A percentile compares a stretch with the other conserved stretches of the same genome.
These are phyloP conservation scores for Ibidorhyncha struthersii DNA, from an alignment of 2,113 vertebrate genomes.

Conservation along the genomic window DNA sequence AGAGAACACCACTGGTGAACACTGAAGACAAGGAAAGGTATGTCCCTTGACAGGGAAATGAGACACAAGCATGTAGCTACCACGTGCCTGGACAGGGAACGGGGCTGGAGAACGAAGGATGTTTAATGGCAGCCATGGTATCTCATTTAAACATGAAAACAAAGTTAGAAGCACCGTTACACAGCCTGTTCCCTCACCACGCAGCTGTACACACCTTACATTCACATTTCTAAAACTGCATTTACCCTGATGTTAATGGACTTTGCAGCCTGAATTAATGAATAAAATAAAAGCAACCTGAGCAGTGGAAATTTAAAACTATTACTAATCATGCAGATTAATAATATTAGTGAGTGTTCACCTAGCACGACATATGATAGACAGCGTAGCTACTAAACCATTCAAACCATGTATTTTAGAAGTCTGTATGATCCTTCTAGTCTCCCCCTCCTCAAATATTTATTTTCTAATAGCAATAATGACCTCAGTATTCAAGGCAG, in stretches of 20 bases:
- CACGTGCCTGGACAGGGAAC: not conserved
- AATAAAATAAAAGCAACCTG: not conserved
- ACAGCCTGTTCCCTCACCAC: not conserved
- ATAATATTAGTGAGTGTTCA: not conserved
- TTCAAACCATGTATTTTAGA: not conserved
- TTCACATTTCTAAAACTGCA: not conserved
- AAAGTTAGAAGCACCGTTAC: not conserved
- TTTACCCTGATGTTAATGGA: not conserved
- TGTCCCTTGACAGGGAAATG: not conserved
- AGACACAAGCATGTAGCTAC: not conserved
- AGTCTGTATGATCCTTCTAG: not conserved
- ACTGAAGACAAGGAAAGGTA: not conserved
- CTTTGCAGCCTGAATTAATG: not conserved
- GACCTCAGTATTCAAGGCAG: slow-evolving; percentile 41
- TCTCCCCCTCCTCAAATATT: slow-evolving; percentile 51
- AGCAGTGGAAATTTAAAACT: not conserved
- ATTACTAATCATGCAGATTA: not conserved
- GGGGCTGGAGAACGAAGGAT: not conserved
- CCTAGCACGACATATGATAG: not conserved
- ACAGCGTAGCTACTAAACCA: not conserved
- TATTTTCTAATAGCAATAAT: slow-evolving; percentile 60
- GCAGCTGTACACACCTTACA: not conserved
- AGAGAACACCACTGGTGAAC: not conserved
- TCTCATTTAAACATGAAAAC: not conserved
- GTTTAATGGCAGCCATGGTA: accelerated